Evolutionary conservation across 1,140 invertebrate species (phyloP).

Genomic region (Zeugodacus cucurbitae): DNA sequence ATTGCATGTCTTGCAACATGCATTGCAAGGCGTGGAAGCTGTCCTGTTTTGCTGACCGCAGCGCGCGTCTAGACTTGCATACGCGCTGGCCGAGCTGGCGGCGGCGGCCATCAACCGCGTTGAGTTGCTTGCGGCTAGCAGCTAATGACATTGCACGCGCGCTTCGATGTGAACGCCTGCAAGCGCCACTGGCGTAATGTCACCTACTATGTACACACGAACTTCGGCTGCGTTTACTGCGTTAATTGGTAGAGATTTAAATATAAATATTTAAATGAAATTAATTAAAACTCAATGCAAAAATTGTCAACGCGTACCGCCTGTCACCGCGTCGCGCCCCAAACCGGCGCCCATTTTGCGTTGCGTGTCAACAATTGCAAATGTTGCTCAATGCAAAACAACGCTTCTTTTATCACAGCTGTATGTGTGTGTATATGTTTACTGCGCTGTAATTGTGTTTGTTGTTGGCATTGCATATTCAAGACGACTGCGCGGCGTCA

Average conservation of each 20-base stretch:
- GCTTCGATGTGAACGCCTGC: not conserved
- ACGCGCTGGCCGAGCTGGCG: not conserved
- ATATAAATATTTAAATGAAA: slow-evolving; percentile 28
- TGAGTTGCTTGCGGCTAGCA: not conserved
- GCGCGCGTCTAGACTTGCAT: slow-evolving; percentile 1
- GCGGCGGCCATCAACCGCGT: not conserved
- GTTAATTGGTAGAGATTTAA: slow-evolving; percentile 11
- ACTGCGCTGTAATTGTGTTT: not conserved
- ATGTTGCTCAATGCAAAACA: not conserved
- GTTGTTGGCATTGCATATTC: not conserved
- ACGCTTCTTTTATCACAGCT: not conserved
- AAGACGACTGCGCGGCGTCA: not conserved
- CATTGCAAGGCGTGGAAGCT: not conserved
- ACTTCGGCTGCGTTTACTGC: too few species aligned
- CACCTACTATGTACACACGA: not conserved
- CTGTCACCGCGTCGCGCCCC: not conserved
- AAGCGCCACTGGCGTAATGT: not conserved
- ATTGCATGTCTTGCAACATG: not conserved
- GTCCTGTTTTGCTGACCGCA: not conserved
- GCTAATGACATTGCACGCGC: slow-evolving; percentile 17
- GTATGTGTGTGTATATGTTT: not conserved
- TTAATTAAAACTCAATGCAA: slow-evolving; percentile 30
- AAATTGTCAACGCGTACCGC: slow-evolving; percentile 1
- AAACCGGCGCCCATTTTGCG: not conserved
- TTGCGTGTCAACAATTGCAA: slow-evolving; percentile 29